Conservation (phyloP, 1,140 invertebrate genomes). For the Mycetomoellerius zeteki region DNA sequence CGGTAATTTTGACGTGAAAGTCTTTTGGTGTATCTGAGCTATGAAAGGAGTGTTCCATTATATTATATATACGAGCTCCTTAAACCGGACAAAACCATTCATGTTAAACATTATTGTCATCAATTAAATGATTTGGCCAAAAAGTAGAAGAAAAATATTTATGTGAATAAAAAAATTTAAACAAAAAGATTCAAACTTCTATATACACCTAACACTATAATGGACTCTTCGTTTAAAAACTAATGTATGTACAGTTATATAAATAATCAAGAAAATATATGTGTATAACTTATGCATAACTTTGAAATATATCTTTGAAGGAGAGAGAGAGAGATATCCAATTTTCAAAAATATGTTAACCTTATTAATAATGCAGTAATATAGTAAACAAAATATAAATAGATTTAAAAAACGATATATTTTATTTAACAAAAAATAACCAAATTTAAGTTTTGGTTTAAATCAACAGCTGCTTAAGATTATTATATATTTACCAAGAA, state of each 20-base stretch:
- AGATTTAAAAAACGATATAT: neutral
- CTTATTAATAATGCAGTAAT: neutral
- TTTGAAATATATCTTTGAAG: neutral
- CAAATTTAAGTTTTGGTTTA: constrained; percentile 3
- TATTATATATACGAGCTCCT: too few species aligned
- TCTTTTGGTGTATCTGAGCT: too few species aligned
- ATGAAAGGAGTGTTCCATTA: too few species aligned
- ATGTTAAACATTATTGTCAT: too few species aligned
- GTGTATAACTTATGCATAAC: neutral
- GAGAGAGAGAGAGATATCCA: neutral
- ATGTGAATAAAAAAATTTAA: too few species aligned
- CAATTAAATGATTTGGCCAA: too few species aligned
- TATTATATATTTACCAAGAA: neutral
- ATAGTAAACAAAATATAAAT: neutral
- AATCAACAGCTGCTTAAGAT: constrained; percentile 3
- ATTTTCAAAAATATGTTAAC: neutral
- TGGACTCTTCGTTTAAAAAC: neutral
- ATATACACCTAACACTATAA: too few species aligned
- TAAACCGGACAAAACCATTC: too few species aligned
- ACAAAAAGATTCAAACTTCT: too few species aligned
- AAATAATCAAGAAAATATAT: neutral
- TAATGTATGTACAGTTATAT: neutral
- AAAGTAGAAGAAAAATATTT: too few species aligned
- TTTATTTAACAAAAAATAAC: constrained; percentile 1
- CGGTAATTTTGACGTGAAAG: too few species aligned